Evolutionary conservation across 1,140 invertebrate genomes (phyloP), one percentile per base, ranked within the genome.

Genomic region (Pseudobourletiella spinata): DNA sequence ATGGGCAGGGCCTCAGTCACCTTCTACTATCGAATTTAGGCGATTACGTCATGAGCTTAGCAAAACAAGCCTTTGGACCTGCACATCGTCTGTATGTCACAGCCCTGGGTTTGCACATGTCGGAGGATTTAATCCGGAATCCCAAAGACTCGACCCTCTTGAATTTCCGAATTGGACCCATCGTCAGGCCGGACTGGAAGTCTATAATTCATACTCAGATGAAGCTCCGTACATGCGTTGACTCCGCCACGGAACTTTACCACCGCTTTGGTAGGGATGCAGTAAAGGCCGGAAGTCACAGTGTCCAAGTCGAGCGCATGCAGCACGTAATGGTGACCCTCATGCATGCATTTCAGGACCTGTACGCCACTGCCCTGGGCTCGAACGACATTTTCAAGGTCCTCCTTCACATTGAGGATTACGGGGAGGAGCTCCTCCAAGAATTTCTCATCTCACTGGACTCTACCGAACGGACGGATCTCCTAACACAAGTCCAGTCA

Each of bases 381-480:
- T 62, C 42, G 6, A 39, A 52, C 2, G 64, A 66, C 28, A 59
- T 66, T 18, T 66, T 66, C 26, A 66, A 66, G 39, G 35, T 66
- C 1, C 32, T 66, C 11, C 39, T 66, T 11, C 61, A 66, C 51
- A 46, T 57, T 28, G 57, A 32, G 15, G 35, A 43, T 0, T 46
- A 59, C 16, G 60, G 57, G 3, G 61, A 63, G 20, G 3, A 46
- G 6, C 51, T 42, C 30, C 42, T 66, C 1, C 64, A 66, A 26
- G 46, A 66, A 22, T 66, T 66, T 48, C 35, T 66, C 15, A 29
- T 48, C 0, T 26, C 60, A 0, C 26, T 66, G 2, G 26, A 56
- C n/a, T 57, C 64, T 18, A 54, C 61, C 3, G 64, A 66, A 32
- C 30, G 64, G 39, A 54, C 61, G 2, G 64, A 66, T 26, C 32